phyloP scores from a whole-genome alignment of 2,888 invertebrate genomes.

The Molorchus minor region DNA sequence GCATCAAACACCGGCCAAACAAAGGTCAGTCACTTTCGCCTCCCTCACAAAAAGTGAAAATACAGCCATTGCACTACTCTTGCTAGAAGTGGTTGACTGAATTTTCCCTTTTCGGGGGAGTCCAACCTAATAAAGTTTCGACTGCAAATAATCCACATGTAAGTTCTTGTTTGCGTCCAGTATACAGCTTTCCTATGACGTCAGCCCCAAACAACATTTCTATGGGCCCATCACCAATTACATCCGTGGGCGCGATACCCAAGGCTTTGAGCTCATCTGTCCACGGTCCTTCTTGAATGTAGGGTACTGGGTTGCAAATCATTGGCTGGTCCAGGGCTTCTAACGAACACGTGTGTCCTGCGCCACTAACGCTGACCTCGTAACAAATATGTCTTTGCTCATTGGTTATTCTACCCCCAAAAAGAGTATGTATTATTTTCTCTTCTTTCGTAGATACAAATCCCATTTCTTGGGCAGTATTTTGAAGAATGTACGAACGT shows the following conservation, averaged over 20 bases:
- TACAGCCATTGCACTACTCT: too few species aligned
- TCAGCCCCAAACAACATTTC: too few species aligned
- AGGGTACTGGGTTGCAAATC: not conserved
- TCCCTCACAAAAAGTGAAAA: not conserved
- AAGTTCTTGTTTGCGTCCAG: too few species aligned
- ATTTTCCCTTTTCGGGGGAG: not conserved
- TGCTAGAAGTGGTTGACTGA: not conserved
- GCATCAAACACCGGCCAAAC: constrained; percentile 49
- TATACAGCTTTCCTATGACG: too few species aligned
- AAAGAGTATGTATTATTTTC: constrained; percentile 11
- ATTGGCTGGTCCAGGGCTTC: not conserved
- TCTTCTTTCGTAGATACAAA: not conserved
- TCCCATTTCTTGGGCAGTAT: not conserved
- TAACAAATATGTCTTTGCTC: not conserved
- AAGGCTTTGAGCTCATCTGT: not conserved
- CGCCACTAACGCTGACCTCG: not conserved
- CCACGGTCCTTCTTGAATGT: not conserved
- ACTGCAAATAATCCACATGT: not conserved
- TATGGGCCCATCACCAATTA: too few species aligned
- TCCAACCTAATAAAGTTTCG: not conserved
- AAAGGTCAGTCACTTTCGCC: not conserved
- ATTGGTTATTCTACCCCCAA: too few species aligned
- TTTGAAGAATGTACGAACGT: constrained; percentile 1
- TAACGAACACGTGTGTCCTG: not conserved
- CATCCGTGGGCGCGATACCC: not conserved